phyloP scores from a whole-genome alignment of 2,113 vertebrate genomes.

The Etheostoma spectabile region DNA sequence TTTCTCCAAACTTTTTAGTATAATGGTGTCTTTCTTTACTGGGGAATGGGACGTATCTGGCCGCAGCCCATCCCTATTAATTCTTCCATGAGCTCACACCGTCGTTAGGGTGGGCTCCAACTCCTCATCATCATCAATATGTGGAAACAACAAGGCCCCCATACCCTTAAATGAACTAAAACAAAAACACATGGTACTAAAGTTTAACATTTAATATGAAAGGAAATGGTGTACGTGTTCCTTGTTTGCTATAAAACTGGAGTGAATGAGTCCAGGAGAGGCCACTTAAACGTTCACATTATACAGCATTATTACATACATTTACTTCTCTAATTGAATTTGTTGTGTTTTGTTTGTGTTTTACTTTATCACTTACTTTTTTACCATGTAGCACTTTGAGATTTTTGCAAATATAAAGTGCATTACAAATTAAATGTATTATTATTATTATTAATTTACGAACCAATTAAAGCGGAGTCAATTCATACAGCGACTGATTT shows the following conservation, averaged over 20 bases:
- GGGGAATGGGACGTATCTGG: slow-evolving; percentile 30
- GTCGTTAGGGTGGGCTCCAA: slow-evolving; percentile 50
- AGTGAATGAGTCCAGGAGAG: slow-evolving; percentile 18
- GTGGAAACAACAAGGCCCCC: slow-evolving; percentile 41
- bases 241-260: slow-evolving; percentile 8
- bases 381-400: no score
- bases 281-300: slow-evolving; percentile 5
- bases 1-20: slow-evolving; percentile 24
- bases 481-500: slow-evolving; percentile 1
- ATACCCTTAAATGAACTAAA: slow-evolving; percentile 42
- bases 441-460: no score
- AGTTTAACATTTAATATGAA: slow-evolving; percentile 36
- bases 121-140: slow-evolving; percentile 32
- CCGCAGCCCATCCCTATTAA: slow-evolving; percentile 36
- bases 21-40: slow-evolving; percentile 30
- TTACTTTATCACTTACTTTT: no score
- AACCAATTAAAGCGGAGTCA: not conserved
- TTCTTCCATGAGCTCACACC: slow-evolving; percentile 75
- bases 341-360: no score
- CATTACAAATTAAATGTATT: no score
- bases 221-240: slow-evolving; percentile 30
- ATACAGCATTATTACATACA: not conserved
- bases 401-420: no score
- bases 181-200: slow-evolving; percentile 53
- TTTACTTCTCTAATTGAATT: not conserved